Conservation (phyloP, 2,797 vertebrate genomes). For the Pogoniulus pusillus region DNA sequence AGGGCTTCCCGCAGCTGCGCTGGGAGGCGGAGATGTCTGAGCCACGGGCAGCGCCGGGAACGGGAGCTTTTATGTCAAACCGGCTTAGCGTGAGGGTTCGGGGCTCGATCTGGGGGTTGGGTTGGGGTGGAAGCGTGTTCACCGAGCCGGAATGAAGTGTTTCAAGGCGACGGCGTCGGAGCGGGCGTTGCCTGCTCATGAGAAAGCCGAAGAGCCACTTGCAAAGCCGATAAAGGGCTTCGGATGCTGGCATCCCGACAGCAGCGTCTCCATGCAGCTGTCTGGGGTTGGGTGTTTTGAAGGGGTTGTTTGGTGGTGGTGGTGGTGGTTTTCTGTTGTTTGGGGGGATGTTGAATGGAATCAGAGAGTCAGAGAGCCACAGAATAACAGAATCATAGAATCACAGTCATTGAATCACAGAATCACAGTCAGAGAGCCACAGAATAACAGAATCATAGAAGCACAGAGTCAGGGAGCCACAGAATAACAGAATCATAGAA, state of each 20-base stretch:
- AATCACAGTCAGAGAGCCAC: too few species aligned
- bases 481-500: too few species aligned
- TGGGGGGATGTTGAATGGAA: too few species aligned
- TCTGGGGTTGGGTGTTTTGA: not conserved
- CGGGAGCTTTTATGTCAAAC: conserved; percentile 36
- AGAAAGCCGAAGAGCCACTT: conserved; percentile 44
- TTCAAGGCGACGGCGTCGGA: conserved; percentile 25
- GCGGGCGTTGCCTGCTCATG: conserved; percentile 36
- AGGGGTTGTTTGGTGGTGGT: too few species aligned
- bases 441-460: too few species aligned
- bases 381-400: too few species aligned
- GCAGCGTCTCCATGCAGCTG: not conserved
- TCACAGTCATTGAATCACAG: too few species aligned
- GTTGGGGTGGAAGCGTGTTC: conserved; percentile 2
- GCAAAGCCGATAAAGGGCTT: conserved; percentile 23
- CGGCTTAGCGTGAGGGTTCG: not conserved
- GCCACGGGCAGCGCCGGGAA: not conserved
- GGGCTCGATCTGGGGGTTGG: too few species aligned
- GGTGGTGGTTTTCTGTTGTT: too few species aligned
- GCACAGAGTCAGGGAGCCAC: too few species aligned
- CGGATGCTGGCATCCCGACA: conserved; percentile 30
- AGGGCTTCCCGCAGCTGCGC: conserved; percentile 39
- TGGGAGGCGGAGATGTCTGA: conserved; percentile 16
- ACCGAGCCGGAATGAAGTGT: conserved; percentile 59
- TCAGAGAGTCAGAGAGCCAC: too few species aligned